Base-by-base conservation (phyloP, 2,888 invertebrate genomes). In the Cynaeus angustus region DNA sequence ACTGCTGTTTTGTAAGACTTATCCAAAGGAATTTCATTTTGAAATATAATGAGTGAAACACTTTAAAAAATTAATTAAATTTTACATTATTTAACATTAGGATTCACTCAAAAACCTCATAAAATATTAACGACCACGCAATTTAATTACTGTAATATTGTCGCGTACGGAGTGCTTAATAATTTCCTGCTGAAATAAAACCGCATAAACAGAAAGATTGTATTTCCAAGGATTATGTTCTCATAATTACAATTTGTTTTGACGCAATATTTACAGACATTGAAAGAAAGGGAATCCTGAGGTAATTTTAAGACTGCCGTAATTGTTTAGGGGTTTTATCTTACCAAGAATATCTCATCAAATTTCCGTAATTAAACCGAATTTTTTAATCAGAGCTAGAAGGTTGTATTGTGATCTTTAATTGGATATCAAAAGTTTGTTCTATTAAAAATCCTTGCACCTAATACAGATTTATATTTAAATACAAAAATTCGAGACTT, bases 261-360 rank as follows among this genome's bases (percentile, higher is more conserved):
- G 33, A 33, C n/a, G 33, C 33, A 33, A 7, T 33, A 33, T 33
- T 33, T 33, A n/a, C 33, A 33, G 33, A 33, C 33, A n/a, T n/a
- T n/a, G n/a, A 33, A 33, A n/a, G 9, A n/a, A 33, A n/a, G 33
- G n/a, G 6, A n/a, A 33, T n/a, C 6, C 9, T 6, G 21, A 21
- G 21, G 33, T 33, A 33, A 33, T 33, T 33, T 33, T 33, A 6
- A 33, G 6, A 4, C 7, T 33, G 33, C 33, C 2, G 33, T n/a
- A 33, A 33, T 33, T 33, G 33, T 33, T 33, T 7, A 1, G 33
- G 6, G 33, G 33, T 33, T 33, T n/a, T 33, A n/a, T 6, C 6
- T 4, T 28, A 28, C 28, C n/a, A n/a, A n/a, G 28, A 5, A 7
- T 2, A 33, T 33, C n/a, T 33, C n/a, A 33, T 33, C 6, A 33